A percentile compares a stretch with the other conserved stretches of the same genome.
Evolutionary conservation across 1,140 invertebrate species (phyloP).

Genomic region (Calephelis nemesis): DNA sequence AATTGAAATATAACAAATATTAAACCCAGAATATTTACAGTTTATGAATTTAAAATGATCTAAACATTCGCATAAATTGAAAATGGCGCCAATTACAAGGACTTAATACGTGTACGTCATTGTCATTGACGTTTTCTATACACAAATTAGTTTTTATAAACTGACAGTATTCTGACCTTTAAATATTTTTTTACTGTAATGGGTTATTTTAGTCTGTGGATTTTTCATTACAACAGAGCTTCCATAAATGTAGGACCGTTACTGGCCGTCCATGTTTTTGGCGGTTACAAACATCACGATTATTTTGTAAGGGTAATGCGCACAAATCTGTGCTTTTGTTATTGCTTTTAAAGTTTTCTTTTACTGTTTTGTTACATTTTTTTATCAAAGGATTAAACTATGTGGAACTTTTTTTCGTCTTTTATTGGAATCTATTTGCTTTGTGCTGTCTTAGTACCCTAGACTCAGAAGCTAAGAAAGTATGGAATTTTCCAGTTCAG

Average conservation of each 20-base stretch:
- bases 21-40: too few species aligned
- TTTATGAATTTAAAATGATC: too few species aligned
- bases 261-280: slow-evolving; percentile 15
- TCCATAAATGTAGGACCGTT: slow-evolving; percentile 15
- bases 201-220: slow-evolving; percentile 3
- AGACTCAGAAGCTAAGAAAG: too few species aligned
- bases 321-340: slow-evolving; percentile 22
- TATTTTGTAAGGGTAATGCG: slow-evolving; percentile 10
- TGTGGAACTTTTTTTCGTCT: not conserved
- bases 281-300: slow-evolving; percentile 16
- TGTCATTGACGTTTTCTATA: too few species aligned
- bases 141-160: too few species aligned
- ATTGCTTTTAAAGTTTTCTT: slow-evolving; percentile 20
- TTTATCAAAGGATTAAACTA: slow-evolving; percentile 15
- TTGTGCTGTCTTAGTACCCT: too few species aligned
- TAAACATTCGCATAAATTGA: too few species aligned
- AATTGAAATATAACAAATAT: not conserved
- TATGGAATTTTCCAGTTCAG: too few species aligned
- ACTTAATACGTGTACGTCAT: too few species aligned
- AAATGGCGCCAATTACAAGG: too few species aligned
- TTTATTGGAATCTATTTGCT: not conserved
- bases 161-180: not conserved
- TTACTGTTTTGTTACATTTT: slow-evolving; percentile 21
- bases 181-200: not conserved
- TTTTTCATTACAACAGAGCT: slow-evolving; percentile 9